Evolutionary conservation across 30 jellyfish, hydroid and myxozoan species (phyloP).

Genomic region (Catostylus mosaicus): DNA sequence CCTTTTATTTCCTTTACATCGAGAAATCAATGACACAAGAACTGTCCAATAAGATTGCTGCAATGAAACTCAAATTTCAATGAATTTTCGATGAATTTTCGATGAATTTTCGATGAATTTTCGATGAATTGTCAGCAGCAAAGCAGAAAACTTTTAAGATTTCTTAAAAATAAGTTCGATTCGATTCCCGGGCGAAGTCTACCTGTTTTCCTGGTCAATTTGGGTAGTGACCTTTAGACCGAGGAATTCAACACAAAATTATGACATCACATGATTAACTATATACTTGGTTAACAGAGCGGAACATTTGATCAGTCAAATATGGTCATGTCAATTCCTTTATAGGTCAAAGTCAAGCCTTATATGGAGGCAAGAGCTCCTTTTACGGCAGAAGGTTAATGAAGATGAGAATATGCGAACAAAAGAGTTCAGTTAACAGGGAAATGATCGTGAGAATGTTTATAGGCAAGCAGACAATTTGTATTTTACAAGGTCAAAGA

Average conservation of each 20-base stretch:
- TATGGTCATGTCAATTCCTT: neutral
- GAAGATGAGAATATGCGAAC: neutral
- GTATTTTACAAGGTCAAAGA: neutral
- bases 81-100: no score
- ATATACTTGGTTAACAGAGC: conserved; percentile 36
- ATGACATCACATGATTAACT: conserved; percentile 20
- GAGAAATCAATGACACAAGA: no score
- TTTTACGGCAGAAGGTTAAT: neutral
- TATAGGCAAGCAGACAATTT: neutral
- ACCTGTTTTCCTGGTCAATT: neutral
- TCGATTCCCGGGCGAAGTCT: no score
- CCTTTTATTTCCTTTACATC: no score
- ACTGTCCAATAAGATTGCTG: no score
- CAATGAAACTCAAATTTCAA: no score
- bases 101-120: no score
- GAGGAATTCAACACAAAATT: neutral
- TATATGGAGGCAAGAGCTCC: conserved; percentile 1
- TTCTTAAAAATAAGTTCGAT: no score
- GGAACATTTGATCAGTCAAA: conserved; percentile 10
- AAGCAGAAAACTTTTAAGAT: no score
- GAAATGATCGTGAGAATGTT: no score
- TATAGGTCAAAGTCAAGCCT: neutral
- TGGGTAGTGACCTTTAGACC: conserved; percentile 33
- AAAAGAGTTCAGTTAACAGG: neutral
- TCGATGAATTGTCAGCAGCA: no score